Evolutionary conservation across 2,113 vertebrate genomes (phyloP), one percentile per base, ranked within the genome.

Genomic region (Pseudopodoces humilis): DNA sequence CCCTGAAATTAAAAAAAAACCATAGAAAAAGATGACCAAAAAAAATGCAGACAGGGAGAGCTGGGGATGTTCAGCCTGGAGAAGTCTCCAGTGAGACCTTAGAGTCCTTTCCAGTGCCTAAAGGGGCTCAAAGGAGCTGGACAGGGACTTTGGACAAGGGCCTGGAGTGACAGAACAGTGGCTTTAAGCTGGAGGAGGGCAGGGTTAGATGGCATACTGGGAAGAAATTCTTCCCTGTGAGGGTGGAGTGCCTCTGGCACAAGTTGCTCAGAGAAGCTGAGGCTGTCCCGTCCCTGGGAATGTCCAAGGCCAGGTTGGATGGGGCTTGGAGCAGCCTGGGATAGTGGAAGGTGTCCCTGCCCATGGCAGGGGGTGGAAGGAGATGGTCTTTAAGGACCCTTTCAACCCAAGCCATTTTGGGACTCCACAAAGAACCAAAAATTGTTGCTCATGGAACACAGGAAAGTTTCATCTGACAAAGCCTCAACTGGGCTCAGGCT

Each of bases 381-480:
- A 53, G 47, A 9, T n/a, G 31, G 5, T 14, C 60, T 67, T 28
- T 60, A 28, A 67, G 33, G n/a, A 39, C 20, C 20, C 24, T 82
- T 60, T 56, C 46, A 82, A 75, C 6, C 2, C 39, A 68, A 82
- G 20, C 20, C n/a, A 64, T 35, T 58, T 56, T 46, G 44, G 15
- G 44, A 59, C n/a, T 59, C 52, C 18, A n/a, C 4, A 7, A 39
- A 88, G 33, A 88, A 47, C 5, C 25, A 18, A 18, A 31, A 76
- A 15, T 17, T 1, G 1, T 8, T 41, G n/a, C 11, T 71, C 6
- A 2, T 6, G 1, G 2, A 68, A 46, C 3, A 43, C 20, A 31
- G 16, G 33, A 72, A 39, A 37, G 31, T 49, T 83, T 83, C 33
- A 39, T 11, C 20, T 1, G 3, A 47, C 30, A 55, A 19, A 83